Percentiles rank a stretch among this genome's conserved stretches.
Evolutionary conservation across 1,140 invertebrate genomes (phyloP).

Genomic region (Steinernema khuongi): DNA sequence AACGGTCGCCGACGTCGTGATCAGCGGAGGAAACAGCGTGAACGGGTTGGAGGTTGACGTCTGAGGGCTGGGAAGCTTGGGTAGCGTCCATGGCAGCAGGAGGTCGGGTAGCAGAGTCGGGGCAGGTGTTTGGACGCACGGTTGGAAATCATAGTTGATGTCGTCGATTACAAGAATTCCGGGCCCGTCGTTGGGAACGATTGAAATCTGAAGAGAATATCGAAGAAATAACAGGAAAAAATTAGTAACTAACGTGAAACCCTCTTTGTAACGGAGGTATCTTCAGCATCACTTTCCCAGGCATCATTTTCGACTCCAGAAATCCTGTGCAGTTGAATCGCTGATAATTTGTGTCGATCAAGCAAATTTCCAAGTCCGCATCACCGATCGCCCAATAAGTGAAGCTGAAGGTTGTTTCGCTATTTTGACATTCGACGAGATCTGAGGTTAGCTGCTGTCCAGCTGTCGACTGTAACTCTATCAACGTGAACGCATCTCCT

Average conservation of each 20-base stretch:
- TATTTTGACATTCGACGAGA: slow-evolving; percentile 45
- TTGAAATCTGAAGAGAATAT: slow-evolving; percentile 46
- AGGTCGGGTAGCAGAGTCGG: slow-evolving; percentile 6
- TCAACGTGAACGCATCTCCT: slow-evolving; percentile 54
- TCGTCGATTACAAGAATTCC: slow-evolving; percentile 53
- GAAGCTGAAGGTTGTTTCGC: slow-evolving; percentile 47
- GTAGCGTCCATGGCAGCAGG: slow-evolving; percentile 20
- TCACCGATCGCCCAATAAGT: slow-evolving; percentile 54
- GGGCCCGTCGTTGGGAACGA: slow-evolving; percentile 43
- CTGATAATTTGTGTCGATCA: slow-evolving; percentile 45
- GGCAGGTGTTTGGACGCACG: slow-evolving; percentile 11
- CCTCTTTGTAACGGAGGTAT: slow-evolving; percentile 49
- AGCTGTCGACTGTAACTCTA: slow-evolving; percentile 45
- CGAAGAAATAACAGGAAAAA: not conserved
- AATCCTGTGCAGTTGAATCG: slow-evolving; percentile 56
- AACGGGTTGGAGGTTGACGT: slow-evolving; percentile 19
- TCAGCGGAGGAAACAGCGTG: slow-evolving; percentile 15
- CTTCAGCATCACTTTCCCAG: slow-evolving; percentile 56
- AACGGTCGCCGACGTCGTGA: slow-evolving; percentile 10
- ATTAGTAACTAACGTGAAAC: slow-evolving; percentile 45
- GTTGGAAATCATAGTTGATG: slow-evolving; percentile 46
- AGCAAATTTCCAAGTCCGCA: slow-evolving; percentile 54
- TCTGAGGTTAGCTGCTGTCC: slow-evolving; percentile 51
- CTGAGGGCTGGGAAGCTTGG: not conserved
- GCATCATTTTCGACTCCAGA: slow-evolving; percentile 51